Base-by-base conservation (phyloP, 92 coral and sea anemone genomes). In the Muricea muricata region DNA sequence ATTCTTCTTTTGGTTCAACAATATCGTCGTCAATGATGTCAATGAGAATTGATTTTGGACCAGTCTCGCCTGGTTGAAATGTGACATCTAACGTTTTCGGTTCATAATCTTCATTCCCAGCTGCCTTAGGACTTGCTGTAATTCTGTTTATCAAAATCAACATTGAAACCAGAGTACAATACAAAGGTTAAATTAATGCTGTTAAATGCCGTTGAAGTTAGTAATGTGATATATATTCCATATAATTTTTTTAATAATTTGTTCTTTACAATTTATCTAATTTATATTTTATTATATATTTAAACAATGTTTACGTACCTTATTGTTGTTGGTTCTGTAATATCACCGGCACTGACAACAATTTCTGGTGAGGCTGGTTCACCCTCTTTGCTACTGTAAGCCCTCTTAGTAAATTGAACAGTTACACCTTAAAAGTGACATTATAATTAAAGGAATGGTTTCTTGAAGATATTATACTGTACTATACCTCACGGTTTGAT, bases 51-150 rank as follows among this genome's bases (percentile, higher is more conserved):
- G 68, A 25, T 23, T 76, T 76, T 26, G 82, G 82, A 2, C 82
- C 82, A 0, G 46, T 76, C 35, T 76, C 82, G 46, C 82, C 82
- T 12, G 82, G 68, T 55, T 50, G 39, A 34, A 76, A 76, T 50
- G 68, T 55, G 21, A 76, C 26, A 30, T 33, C 58, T 45, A 20
- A n/a, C 6, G 46, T 28, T 33, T 50, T 28, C 4, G 42, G 23
- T 4, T 1, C 82, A 52, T 39, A 76, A 76, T 76, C 82, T 7
- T 76, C 47, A 0, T 50, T 1, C 9, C 47, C 82, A 13, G 82
- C 82, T n/a, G 82, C 29, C 23, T 25, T 30, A 17, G 82, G 82
- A 26, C 21, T 31, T 21, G 42, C 21, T 14, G 82, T 3, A 8
- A 76, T 34, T 1, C 82, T 76, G 45, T 9, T 48, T 20, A 57